A percentile compares a stretch with the other conserved stretches of the same genome.
These are phyloP conservation scores for Drosophila mimica DNA, from an alignment of 2,888 invertebrate genomes.

Conservation along the genomic window DNA sequence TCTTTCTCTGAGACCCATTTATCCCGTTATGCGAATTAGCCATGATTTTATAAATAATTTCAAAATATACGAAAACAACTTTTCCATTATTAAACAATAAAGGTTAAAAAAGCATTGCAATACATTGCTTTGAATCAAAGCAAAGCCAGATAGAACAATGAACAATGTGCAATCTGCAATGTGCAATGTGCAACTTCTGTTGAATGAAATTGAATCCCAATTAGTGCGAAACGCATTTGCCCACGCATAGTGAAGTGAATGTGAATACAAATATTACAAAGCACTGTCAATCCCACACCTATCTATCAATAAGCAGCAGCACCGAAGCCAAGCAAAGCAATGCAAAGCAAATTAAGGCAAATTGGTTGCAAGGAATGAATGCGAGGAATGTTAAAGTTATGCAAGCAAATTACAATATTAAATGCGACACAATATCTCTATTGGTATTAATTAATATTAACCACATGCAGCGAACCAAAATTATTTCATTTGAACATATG, in stretches of 20 bases:
- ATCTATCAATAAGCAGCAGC: not conserved
- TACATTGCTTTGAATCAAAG: not conserved
- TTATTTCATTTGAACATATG: not conserved
- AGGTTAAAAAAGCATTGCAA: no score
- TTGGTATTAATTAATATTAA: not conserved
- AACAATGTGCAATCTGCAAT: not conserved
- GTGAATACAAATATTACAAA: not conserved
- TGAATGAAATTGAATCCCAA: not conserved
- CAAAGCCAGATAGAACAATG: not conserved
- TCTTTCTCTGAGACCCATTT: no score
- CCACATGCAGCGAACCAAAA: not conserved
- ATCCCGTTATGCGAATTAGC: no score
- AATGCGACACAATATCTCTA: not conserved
- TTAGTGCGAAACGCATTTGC: no score
- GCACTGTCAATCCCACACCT: not conserved
- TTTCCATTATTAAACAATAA: not conserved
- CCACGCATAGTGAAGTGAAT: not conserved
- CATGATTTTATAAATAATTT: not conserved
- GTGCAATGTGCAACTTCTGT: not conserved
- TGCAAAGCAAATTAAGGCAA: not conserved
- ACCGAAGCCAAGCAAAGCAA: not conserved
- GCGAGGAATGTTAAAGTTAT: not conserved
- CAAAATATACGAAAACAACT: not conserved
- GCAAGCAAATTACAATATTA: not conserved
- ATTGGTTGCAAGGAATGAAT: not conserved